Conservation (phyloP, 2,113 vertebrate genomes). For the Trogon surrucura region DNA sequence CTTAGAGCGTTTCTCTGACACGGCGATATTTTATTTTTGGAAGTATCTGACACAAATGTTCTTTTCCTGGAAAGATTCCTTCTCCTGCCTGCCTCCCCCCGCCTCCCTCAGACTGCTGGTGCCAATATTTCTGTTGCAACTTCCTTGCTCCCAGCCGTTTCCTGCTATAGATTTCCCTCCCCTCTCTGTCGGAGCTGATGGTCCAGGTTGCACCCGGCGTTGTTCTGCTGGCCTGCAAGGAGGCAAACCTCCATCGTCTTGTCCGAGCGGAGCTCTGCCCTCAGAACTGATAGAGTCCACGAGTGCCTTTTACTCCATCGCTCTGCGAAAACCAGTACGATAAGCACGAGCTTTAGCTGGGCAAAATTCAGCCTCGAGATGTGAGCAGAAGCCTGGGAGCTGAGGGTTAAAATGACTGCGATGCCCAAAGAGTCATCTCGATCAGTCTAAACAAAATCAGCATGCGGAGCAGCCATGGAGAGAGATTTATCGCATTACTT, state of each 20-base stretch:
- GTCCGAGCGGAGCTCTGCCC: not conserved
- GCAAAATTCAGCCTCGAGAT: not conserved
- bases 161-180: conserved; percentile 1
- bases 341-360: not conserved
- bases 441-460: not conserved
- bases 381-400: not conserved
- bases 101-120: not conserved
- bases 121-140: conserved; percentile 37
- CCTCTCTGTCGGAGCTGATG: not conserved
- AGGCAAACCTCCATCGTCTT: not conserved
- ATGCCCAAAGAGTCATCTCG: not conserved
- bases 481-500: not conserved
- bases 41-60: conserved; percentile 49
- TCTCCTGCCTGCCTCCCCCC: not conserved
- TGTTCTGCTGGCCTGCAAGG: not conserved
- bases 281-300: fast-evolving
- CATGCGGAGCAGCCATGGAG: not conserved
- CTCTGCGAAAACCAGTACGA: not conserved
- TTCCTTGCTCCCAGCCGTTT: conserved; percentile 16
- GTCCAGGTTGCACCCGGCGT: not conserved
- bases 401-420: not conserved
- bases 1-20: not conserved
- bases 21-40: conserved; percentile 42
- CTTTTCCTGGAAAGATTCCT: conserved; percentile 59
- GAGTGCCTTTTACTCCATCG: not conserved